phyloP scores from a whole-genome alignment of 1,140 invertebrate species.

The Hylyphantes graminicola region DNA sequence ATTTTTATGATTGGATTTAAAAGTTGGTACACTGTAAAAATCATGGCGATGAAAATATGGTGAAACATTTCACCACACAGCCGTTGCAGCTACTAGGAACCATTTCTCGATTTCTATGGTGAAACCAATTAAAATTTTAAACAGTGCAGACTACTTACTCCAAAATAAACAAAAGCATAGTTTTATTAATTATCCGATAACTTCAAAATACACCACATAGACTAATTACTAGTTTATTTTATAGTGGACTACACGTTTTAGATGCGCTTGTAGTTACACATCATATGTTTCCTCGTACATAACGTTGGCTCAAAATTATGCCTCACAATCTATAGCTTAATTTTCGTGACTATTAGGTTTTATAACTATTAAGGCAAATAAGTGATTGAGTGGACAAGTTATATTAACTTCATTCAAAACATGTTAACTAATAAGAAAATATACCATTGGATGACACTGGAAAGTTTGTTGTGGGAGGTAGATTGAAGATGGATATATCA shows the following conservation, averaged over 20 bases:
- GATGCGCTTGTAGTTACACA: too few species aligned
- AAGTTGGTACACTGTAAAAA: neutral
- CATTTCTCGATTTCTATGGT: neutral
- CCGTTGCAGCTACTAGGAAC: neutral
- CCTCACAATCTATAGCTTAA: too few species aligned
- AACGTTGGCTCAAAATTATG: too few species aligned
- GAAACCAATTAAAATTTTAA: neutral
- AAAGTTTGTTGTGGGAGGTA: constrained; percentile 55
- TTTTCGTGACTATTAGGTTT: too few species aligned
- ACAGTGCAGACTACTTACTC: neutral
- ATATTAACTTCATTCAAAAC: neutral
- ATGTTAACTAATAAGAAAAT: neutral
- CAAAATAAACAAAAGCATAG: too few species aligned
- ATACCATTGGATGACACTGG: constrained; percentile 51
- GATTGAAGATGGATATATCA: constrained; percentile 55
- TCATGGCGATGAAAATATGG: neutral
- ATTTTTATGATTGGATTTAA: neutral
- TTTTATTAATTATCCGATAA: too few species aligned
- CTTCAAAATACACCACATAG: too few species aligned
- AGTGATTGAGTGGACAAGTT: too few species aligned
- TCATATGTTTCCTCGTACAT: too few species aligned
- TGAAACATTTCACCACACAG: neutral
- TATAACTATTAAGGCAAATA: too few species aligned
- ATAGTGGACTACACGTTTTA: too few species aligned
- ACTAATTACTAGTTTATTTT: too few species aligned